Evolutionary conservation across 2,797 vertebrate species (phyloP).

Genomic region (Ara ararauna): DNA sequence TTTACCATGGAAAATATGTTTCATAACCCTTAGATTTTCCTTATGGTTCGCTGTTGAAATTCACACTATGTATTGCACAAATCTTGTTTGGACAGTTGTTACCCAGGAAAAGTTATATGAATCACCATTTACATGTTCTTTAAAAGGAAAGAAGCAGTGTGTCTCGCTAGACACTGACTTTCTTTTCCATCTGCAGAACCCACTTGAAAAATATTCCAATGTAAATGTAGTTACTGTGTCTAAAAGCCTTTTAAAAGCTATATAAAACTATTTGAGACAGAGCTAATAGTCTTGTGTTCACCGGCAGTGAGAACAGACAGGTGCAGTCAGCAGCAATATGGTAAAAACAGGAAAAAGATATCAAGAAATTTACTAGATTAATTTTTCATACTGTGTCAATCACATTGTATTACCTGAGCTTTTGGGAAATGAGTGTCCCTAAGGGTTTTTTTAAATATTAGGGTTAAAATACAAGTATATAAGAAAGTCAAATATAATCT

Average conservation of each 20-base stretch:
- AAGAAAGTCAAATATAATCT: neutral
- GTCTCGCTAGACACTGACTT: neutral
- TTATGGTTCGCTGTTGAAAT: neutral
- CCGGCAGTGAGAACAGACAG: neutral
- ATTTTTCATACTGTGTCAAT: neutral
- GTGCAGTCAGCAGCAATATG: neutral
- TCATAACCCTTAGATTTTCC: neutral
- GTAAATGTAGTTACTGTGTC: neutral
- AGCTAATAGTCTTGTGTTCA: neutral
- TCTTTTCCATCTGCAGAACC: neutral
- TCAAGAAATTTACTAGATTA: neutral
- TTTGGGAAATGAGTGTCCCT: neutral
- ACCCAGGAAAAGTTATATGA: neutral
- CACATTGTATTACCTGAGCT: neutral
- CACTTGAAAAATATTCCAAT: neutral
- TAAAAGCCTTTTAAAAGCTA: constrained; percentile 42
- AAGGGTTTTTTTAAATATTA: neutral
- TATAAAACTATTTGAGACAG: constrained; percentile 16
- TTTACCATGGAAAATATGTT: neutral
- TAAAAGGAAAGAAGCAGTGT: neutral
- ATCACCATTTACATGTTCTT: neutral
- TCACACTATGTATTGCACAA: neutral
- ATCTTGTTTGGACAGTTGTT: neutral
- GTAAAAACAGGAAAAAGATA: neutral
- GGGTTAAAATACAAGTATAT: neutral